A percentile compares a stretch with the other conserved stretches of the same genome.
These are phyloP conservation scores for Beaufortia kweichowensis DNA, from an alignment of 2,113 vertebrate species.

Conservation along the genomic window DNA sequence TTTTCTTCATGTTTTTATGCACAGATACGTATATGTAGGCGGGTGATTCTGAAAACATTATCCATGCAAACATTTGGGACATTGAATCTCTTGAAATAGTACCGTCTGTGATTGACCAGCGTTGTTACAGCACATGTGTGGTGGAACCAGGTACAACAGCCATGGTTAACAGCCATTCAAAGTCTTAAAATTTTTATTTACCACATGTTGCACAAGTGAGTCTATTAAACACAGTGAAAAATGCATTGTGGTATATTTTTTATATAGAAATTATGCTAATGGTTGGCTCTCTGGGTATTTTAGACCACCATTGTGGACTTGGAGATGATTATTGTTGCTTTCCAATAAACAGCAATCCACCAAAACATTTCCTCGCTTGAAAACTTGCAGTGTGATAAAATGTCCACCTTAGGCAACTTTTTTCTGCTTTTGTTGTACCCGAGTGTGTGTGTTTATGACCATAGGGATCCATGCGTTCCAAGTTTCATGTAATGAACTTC, in stretches of 20 bases:
- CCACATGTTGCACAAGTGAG: no score
- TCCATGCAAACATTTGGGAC: not conserved
- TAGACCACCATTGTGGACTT: conserved; percentile 20
- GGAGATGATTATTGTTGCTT: not conserved
- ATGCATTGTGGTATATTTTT: no score
- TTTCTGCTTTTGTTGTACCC: conserved; percentile 46
- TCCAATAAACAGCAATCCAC: conserved; percentile 27
- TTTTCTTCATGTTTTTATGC: not conserved
- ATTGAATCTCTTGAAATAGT: not conserved
- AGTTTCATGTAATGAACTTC: conserved; percentile 63
- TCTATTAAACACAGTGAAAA: no score
- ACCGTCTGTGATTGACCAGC: not conserved
- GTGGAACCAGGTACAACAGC: no score
- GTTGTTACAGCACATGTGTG: no score
- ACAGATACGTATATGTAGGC: not conserved
- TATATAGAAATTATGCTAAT: no score
- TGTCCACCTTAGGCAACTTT: conserved; percentile 54
- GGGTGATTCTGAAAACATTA: not conserved
- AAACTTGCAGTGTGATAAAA: conserved; percentile 51
- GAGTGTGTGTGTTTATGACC: conserved; percentile 54
- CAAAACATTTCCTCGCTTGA: conserved; percentile 40
- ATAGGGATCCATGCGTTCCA: conserved; percentile 54
- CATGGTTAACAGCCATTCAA: no score
- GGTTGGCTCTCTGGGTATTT: not conserved
- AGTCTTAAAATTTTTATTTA: no score